Conservation (phyloP, 2,797 vertebrate genomes). For the Ispidina picta region DNA sequence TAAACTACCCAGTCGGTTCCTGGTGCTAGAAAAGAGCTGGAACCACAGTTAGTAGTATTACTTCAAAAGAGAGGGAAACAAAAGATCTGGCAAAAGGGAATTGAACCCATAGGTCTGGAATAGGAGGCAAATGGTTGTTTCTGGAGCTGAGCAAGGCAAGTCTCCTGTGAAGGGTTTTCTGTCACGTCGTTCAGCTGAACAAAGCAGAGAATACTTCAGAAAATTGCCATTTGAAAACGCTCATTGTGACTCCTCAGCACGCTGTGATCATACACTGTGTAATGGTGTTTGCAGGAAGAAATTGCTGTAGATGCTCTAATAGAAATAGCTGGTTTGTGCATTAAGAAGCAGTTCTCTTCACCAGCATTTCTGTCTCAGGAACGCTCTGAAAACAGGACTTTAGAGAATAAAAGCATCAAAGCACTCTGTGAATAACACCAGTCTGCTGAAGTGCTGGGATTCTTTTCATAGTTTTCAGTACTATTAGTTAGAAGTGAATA, state of each 20-base stretch:
- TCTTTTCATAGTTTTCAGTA: slow-evolving; percentile 30
- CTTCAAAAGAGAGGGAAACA: slow-evolving; percentile 4
- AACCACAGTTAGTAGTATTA: background rate
- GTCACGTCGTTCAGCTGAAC: slow-evolving; percentile 59
- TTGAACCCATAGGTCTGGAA: background rate
- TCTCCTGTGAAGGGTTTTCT: slow-evolving; percentile 41
- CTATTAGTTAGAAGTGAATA: slow-evolving; percentile 11
- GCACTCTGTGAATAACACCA: slow-evolving; percentile 32
- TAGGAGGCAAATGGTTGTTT: slow-evolving; percentile 11
- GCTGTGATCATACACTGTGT: slow-evolving; percentile 61
- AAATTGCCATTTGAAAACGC: slow-evolving; percentile 67
- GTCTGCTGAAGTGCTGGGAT: background rate
- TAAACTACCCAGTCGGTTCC: background rate
- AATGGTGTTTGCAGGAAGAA: slow-evolving; percentile 69
- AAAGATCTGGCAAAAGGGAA: slow-evolving; percentile 5
- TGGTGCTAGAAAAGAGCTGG: background rate
- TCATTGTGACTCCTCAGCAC: slow-evolving; percentile 52
- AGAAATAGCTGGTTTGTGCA: slow-evolving; percentile 62
- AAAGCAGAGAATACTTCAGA: slow-evolving; percentile 64
- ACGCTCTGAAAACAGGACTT: slow-evolving; percentile 12
- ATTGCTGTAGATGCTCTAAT: slow-evolving; percentile 66
- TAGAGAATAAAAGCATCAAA: slow-evolving; percentile 5
- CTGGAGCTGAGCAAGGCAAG: slow-evolving; percentile 26
- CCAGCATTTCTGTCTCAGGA: slow-evolving; percentile 32
- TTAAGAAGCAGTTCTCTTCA: slow-evolving; percentile 43